Evolutionary conservation across 2,113 vertebrate genomes (phyloP).

Genomic region (Oophaga pumilio): DNA sequence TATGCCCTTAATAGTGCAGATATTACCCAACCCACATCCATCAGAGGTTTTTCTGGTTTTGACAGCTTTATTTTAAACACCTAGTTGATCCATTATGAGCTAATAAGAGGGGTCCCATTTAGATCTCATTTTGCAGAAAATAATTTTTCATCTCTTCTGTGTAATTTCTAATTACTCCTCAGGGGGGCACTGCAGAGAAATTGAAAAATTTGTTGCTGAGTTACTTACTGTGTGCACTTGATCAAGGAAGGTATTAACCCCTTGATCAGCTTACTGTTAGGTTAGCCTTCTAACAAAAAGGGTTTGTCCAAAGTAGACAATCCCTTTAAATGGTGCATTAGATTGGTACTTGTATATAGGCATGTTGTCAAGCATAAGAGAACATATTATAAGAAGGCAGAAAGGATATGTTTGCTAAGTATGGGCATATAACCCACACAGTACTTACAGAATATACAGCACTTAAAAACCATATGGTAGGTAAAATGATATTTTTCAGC

Average conservation of each 20-base stretch:
- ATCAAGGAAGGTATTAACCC: neutral
- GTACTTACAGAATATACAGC: neutral
- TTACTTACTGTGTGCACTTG: neutral
- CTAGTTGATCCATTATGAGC: neutral
- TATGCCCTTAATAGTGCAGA: too few species aligned
- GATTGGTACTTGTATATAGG: neutral
- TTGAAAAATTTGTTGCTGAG: neutral
- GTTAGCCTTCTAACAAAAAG: too few species aligned
- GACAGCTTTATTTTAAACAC: too few species aligned
- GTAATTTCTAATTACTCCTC: neutral
- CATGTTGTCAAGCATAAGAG: neutral
- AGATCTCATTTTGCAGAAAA: too few species aligned
- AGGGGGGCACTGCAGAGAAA: neutral
- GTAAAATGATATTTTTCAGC: constrained; percentile 1
- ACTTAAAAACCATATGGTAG: neutral
- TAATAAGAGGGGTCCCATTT: too few species aligned
- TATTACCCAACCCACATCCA: too few species aligned
- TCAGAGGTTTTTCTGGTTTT: too few species aligned
- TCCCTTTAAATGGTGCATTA: neutral
- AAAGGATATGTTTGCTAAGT: neutral
- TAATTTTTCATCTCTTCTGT: too few species aligned
- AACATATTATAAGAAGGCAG: neutral
- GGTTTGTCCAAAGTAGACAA: neutral
- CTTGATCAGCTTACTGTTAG: neutral
- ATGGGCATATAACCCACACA: neutral